Evolutionary conservation across 2,888 invertebrate genomes (phyloP).

Genomic region (Perdita meconis): DNA sequence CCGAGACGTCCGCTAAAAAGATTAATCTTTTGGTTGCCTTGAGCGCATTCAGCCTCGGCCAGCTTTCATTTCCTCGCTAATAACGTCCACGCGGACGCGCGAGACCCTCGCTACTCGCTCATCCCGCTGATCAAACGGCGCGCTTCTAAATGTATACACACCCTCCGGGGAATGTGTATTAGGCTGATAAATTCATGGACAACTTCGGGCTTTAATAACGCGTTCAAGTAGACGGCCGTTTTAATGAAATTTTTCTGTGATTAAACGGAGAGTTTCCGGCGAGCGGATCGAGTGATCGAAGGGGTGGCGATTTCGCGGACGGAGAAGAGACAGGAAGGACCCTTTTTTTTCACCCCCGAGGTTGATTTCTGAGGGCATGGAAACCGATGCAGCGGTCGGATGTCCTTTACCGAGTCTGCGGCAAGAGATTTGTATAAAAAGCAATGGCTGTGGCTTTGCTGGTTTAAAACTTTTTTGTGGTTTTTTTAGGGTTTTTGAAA

Average conservation of each 20-base stretch:
- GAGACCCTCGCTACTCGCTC: constrained; percentile 2
- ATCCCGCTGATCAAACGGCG: constrained; percentile 36
- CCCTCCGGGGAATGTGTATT: constrained; percentile 17
- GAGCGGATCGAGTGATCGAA: neutral
- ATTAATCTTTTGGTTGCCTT: constrained; percentile 41
- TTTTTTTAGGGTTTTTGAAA: no score
- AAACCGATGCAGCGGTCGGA: neutral
- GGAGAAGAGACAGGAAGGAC: neutral
- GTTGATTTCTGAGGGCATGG: neutral
- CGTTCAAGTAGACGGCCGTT: constrained; percentile 30
- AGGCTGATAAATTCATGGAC: constrained; percentile 45
- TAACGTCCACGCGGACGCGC: constrained; percentile 35
- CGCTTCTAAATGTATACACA: constrained; percentile 7
- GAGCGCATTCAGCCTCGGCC: neutral
- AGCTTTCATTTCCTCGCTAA: constrained; percentile 46
- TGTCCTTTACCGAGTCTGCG: neutral
- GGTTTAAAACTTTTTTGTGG: no score
- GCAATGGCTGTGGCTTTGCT: no score
- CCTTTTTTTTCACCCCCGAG: neutral
- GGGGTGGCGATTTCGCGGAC: neutral
- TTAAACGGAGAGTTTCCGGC: constrained; percentile 6
- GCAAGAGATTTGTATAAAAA: neutral
- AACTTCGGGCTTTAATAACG: constrained; percentile 47
- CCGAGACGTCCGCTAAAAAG: constrained; percentile 30
- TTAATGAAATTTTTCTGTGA: constrained; percentile 50